Evolutionary conservation across 2,888 invertebrate genomes (phyloP).

Genomic region (Salticus scenicus): DNA sequence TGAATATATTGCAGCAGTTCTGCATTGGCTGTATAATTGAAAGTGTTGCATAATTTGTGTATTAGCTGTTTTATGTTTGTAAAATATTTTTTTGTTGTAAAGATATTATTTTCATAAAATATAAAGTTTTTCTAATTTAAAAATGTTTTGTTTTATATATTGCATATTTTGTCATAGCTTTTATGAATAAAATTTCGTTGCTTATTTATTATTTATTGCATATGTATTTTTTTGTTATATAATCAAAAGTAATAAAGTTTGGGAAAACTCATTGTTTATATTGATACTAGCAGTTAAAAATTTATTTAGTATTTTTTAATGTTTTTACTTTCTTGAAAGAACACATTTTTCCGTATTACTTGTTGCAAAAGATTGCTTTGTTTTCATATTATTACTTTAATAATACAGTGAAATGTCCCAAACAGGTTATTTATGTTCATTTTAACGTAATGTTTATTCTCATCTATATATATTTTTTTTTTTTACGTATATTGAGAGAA

Average conservation of each 20-base stretch:
- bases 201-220: conserved; percentile 57
- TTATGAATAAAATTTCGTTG: conserved; percentile 34
- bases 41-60: conserved; percentile 25
- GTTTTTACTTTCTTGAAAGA: no score
- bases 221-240: conserved; percentile 36
- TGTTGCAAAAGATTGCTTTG: no score
- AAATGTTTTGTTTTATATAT: conserved; percentile 55
- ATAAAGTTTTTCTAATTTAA: conserved; percentile 52
- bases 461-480: no score
- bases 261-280: conserved; percentile 18
- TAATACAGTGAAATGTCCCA: no score
- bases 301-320: no score
- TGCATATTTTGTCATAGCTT: conserved; percentile 53
- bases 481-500: no score
- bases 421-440: no score
- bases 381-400: no score
- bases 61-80: conserved; percentile 39
- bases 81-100: conserved; percentile 50
- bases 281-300: no score
- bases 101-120: conserved; percentile 64
- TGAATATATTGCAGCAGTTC: not conserved
- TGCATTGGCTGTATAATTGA: not conserved
- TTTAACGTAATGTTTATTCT: no score
- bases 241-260: conserved; percentile 35
- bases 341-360: no score